These are phyloP conservation scores for Zygaena filipendulae DNA, from an alignment of 2,888 invertebrate genomes.

Conservation along the genomic window DNA sequence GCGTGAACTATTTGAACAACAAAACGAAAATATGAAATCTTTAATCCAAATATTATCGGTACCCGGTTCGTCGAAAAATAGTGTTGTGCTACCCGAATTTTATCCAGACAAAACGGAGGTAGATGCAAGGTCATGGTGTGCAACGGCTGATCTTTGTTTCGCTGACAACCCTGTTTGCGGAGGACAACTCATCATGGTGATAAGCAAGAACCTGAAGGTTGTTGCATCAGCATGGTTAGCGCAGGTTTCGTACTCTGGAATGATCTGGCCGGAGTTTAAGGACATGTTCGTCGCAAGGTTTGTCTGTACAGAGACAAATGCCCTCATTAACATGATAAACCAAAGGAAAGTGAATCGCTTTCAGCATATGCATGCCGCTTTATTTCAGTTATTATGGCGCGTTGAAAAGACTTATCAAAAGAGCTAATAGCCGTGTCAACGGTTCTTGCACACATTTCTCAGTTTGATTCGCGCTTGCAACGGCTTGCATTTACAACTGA, in stretches of 20 bases:
- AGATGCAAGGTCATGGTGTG: constrained; percentile 11
- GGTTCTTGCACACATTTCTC: constrained; percentile 13
- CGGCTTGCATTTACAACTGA: constrained; percentile 9
- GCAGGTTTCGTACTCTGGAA: constrained; percentile 9
- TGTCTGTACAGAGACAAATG: constrained; percentile 9
- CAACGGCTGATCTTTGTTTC: constrained; percentile 12
- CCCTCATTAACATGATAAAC: constrained; percentile 9
- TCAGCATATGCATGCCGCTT: constrained; percentile 11
- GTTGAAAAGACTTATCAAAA: constrained; percentile 9
- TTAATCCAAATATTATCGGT: too few relatives aligned
- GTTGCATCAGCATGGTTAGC: constrained; percentile 12
- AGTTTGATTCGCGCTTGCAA: constrained; percentile 10
- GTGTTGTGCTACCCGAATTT: constrained; percentile 12
- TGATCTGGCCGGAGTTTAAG: constrained; percentile 12
- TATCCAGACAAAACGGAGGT: constrained; percentile 9
- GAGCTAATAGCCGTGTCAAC: constrained; percentile 13
- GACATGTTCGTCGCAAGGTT: constrained; percentile 11
- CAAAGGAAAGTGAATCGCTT: constrained; percentile 10
- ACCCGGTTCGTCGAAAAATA: too few relatives aligned
- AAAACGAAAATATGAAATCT: too few relatives aligned
- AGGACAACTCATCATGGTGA: constrained; percentile 8
- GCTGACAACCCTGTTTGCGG: constrained; percentile 8
- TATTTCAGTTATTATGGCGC: constrained; percentile 6
- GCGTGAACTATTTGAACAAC: too few relatives aligned
- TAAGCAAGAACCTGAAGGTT: constrained; percentile 12